Conservation (phyloP, 2,888 invertebrate genomes). For the Caenorhabditis becei region DNA sequence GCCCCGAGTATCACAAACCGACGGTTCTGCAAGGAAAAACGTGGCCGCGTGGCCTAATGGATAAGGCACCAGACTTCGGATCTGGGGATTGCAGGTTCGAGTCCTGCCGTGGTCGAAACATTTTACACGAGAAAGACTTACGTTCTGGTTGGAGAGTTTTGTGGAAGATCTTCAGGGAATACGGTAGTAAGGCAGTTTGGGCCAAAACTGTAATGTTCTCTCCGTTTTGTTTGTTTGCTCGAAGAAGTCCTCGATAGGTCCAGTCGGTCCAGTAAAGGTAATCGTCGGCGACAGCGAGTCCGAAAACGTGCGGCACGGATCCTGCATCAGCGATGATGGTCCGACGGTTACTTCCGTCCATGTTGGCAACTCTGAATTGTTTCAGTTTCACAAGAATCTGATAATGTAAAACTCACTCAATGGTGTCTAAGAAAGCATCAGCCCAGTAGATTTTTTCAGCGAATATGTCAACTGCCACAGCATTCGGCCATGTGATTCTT, state of each 20-base stretch:
- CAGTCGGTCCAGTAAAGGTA: constrained; percentile 96
- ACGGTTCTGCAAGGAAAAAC: constrained; percentile 73
- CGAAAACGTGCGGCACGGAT: constrained; percentile 94
- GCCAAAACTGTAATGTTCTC: constrained; percentile 94
- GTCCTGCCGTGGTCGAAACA: constrained; percentile 65
- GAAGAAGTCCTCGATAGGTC: constrained; percentile 84
- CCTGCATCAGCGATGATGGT: constrained; percentile 75
- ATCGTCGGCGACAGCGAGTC: constrained; percentile 93
- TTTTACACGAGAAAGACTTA: constrained; percentile 69
- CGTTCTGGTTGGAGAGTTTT: constrained; percentile 90
- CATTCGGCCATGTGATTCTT: constrained; percentile 97
- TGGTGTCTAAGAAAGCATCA: constrained; percentile 95
- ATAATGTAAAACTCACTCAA: constrained; percentile 85
- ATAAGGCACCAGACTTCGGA: constrained; percentile 75
- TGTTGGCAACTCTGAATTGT: constrained; percentile 66
- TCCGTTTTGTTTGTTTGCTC: constrained; percentile 89
- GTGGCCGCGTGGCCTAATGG: constrained; percentile 75
- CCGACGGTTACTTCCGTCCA: constrained; percentile 74
- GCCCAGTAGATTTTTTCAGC: constrained; percentile 96
- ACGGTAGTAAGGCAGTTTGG: constrained; percentile 93
- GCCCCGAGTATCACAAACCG: constrained; percentile 86
- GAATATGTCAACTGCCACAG: constrained; percentile 92
- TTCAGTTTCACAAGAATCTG: not conserved
- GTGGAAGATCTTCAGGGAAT: constrained; percentile 95
- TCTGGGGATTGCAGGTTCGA: constrained; percentile 71